A percentile compares a stretch with the other conserved stretches of the same genome.
phyloP scores from a whole-genome alignment of 30 jellyfish, hydroid and myxozoan genomes.

The Pelagia noctiluca region DNA sequence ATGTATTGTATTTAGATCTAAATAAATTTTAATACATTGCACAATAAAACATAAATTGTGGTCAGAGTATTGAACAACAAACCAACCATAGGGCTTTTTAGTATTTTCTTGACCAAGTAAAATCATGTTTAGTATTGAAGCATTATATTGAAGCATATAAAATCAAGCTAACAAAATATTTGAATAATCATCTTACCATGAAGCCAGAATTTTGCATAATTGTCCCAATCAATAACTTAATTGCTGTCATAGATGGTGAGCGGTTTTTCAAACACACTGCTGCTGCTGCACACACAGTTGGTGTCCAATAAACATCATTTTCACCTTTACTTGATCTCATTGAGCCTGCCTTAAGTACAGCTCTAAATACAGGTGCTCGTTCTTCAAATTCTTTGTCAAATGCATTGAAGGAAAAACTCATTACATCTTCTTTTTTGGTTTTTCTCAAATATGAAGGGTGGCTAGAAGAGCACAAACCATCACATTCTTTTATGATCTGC shows the following conservation, averaged over 20 bases:
- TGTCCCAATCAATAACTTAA: slow-evolving; percentile 11
- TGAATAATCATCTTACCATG: slow-evolving; percentile 23
- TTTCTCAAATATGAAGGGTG: slow-evolving; percentile 18
- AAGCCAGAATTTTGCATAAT: slow-evolving; percentile 44
- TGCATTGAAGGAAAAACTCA: slow-evolving; percentile 1
- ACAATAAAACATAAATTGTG: neutral
- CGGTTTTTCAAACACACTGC: slow-evolving; percentile 16
- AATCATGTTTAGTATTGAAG: neutral
- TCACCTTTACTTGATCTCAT: slow-evolving; percentile 9
- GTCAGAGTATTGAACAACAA: slow-evolving; percentile 3
- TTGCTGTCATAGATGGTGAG: slow-evolving; percentile 22
- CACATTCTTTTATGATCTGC: slow-evolving; percentile 16
- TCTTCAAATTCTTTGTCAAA: slow-evolving; percentile 10
- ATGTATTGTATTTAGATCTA: neutral
- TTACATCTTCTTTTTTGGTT: neutral
- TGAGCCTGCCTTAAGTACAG: slow-evolving; percentile 29
- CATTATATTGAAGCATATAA: neutral
- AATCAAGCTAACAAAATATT: neutral
- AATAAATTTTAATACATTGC: neutral
- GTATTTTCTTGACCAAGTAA: neutral
- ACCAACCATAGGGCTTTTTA: neutral
- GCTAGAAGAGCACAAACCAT: neutral
- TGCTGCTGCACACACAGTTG: slow-evolving; percentile 35
- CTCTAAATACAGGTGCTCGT: slow-evolving; percentile 25
- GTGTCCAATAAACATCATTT: slow-evolving; percentile 16